Conservation (phyloP, 2,113 vertebrate species). For the Collichthys lucidus region DNA sequence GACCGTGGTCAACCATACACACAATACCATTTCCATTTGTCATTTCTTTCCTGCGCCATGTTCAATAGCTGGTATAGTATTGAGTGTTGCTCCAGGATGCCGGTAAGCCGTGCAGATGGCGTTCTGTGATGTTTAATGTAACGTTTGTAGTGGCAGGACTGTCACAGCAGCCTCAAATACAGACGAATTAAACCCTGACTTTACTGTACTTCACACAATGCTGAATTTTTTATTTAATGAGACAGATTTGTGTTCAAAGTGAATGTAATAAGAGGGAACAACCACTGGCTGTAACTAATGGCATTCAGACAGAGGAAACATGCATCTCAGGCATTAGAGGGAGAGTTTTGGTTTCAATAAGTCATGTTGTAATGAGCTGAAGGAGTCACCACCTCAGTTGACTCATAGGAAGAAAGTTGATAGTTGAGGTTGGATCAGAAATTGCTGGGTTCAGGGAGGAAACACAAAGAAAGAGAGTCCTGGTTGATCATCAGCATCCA, state of each 20-base stretch:
- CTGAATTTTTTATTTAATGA: conserved; percentile 63
- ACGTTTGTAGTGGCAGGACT: conserved; percentile 64
- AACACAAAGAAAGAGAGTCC: conserved; percentile 42
- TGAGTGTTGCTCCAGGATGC: conserved; percentile 40
- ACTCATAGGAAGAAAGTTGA: conserved; percentile 71
- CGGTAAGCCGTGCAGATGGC: conserved; percentile 49
- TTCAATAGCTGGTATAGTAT: conserved; percentile 38
- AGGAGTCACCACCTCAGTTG: conserved; percentile 61
- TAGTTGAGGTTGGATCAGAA: conserved; percentile 64
- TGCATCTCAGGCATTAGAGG: conserved; percentile 44
- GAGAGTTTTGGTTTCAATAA: conserved; percentile 64
- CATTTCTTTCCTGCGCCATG: conserved; percentile 53
- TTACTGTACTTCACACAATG: conserved; percentile 54
- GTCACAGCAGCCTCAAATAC: conserved; percentile 41
- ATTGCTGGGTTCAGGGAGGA: conserved; percentile 45
- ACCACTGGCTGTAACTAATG: conserved; percentile 62
- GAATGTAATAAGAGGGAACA: conserved; percentile 59
- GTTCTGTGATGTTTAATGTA: conserved; percentile 72
- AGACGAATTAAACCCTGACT: conserved; percentile 30
- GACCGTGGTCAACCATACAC: conserved; percentile 64
- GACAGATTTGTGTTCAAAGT: conserved; percentile 63
- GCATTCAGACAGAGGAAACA: conserved; percentile 55
- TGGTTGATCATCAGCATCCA: conserved; percentile 30
- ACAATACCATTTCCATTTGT: conserved; percentile 74
- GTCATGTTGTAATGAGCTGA: conserved; percentile 68